Conservation (phyloP, 1,140 invertebrate species). For the Acromyrmex echinatior region DNA sequence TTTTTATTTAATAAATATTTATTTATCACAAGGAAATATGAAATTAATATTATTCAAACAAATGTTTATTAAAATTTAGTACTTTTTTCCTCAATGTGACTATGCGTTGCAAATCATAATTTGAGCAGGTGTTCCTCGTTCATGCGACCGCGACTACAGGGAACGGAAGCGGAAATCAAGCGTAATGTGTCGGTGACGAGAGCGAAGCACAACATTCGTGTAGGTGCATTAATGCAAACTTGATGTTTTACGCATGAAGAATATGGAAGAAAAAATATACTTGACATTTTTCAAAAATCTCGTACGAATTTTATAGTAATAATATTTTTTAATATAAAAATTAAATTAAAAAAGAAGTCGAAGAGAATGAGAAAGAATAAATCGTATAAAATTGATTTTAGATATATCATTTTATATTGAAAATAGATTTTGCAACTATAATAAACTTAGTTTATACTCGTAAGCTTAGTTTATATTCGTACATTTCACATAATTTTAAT, state of each 20-base stretch:
- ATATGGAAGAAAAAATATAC: neutral
- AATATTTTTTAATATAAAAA: neutral
- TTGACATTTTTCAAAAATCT: neutral
- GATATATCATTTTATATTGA: neutral
- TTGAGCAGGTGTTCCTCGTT: slow-evolving; percentile 60
- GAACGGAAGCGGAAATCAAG: slow-evolving; percentile 71
- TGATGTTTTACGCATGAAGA: neutral
- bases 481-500: neutral
- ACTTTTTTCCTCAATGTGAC: no score
- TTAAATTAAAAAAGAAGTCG: neutral
- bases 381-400: neutral
- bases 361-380: neutral
- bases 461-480: neutral
- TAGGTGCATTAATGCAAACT: slow-evolving; percentile 15
- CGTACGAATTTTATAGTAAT: neutral
- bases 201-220: neutral
- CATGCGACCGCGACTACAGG: neutral
- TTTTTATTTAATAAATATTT: no score
- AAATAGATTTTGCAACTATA: neutral
- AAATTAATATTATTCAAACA: no score
- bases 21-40: no score
- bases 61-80: no score
- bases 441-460: neutral
- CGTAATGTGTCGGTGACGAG: slow-evolving; percentile 58
- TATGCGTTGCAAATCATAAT: slow-evolving; percentile 33